These are phyloP conservation scores for Oligia latruncula DNA, from an alignment of 2,888 invertebrate species.

Conservation along the genomic window DNA sequence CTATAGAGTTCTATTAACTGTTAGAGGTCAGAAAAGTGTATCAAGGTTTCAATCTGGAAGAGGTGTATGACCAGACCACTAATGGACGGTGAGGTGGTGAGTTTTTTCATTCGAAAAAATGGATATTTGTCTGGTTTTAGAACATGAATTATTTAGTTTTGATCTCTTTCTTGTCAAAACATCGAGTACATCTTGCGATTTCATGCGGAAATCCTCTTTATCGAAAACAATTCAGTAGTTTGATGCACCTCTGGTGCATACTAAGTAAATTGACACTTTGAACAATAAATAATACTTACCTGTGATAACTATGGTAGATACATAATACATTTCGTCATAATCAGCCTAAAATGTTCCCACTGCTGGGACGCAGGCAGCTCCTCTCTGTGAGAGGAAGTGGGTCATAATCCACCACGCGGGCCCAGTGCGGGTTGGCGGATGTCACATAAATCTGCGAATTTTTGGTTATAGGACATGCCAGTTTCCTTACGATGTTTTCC, in stretches of 20 bases:
- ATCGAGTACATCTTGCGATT: background rate
- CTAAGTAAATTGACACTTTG: constrained; percentile 47
- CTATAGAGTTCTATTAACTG: background rate
- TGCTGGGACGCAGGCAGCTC: no score
- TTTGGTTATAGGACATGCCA: no score
- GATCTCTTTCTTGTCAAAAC: constrained; percentile 23
- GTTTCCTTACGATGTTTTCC: no score
- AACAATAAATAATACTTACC: constrained; percentile 19
- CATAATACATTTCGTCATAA: background rate
- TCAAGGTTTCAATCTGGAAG: background rate
- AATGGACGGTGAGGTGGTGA: background rate
- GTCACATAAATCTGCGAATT: background rate
- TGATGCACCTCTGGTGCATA: constrained; percentile 40
- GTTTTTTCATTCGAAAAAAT: background rate
- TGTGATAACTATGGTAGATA: constrained; percentile 17
- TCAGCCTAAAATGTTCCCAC: no score
- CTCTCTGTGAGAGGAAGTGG: background rate
- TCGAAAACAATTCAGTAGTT: constrained; percentile 39
- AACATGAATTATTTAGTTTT: background rate
- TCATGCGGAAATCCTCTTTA: constrained; percentile 28
- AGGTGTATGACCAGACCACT: no score
- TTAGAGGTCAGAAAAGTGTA: background rate
- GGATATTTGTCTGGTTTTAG: background rate
- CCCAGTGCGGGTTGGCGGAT: no score
- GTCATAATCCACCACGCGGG: no score